These are phyloP conservation scores for Carettochelys insculpta DNA, from an alignment of 2,113 vertebrate genomes.

Conservation along the genomic window DNA sequence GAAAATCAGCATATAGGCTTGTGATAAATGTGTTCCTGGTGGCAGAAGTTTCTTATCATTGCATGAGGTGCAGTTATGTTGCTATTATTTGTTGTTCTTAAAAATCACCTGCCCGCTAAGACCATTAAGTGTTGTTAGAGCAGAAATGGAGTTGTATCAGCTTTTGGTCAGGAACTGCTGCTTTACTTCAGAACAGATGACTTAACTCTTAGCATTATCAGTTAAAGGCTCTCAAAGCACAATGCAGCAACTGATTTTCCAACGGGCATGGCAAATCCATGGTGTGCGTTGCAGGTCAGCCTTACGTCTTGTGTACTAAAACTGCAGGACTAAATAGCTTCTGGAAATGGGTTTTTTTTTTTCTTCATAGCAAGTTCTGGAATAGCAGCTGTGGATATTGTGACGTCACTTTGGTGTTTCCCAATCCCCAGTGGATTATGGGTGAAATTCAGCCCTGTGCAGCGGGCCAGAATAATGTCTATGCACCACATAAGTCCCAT, in stretches of 20 bases:
- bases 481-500: conserved; percentile 15
- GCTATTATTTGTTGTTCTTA: background rate
- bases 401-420: conserved; percentile 26
- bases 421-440: conserved; percentile 24
- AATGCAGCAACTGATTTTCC: background rate
- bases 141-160: background rate
- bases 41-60: background rate
- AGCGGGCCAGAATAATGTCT: background rate
- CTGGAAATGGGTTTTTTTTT: conserved; percentile 29
- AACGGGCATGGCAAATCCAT: conserved; percentile 30
- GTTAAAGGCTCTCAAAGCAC: background rate
- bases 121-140: background rate
- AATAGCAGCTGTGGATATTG: background rate
- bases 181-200: conserved; percentile 12
- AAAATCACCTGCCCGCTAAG: background rate
- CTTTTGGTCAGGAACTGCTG: conserved; percentile 27
- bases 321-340: conserved; percentile 41
- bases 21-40: background rate
- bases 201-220: conserved; percentile 11
- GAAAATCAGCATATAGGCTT: background rate
- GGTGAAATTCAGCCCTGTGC: background rate
- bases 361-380: conserved; percentile 10
- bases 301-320: conserved; percentile 42
- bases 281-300: conserved; percentile 40
- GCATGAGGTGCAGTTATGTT: background rate